Conservation (phyloP, 2,888 invertebrate genomes). For the Fissipunctia ypsillon region DNA sequence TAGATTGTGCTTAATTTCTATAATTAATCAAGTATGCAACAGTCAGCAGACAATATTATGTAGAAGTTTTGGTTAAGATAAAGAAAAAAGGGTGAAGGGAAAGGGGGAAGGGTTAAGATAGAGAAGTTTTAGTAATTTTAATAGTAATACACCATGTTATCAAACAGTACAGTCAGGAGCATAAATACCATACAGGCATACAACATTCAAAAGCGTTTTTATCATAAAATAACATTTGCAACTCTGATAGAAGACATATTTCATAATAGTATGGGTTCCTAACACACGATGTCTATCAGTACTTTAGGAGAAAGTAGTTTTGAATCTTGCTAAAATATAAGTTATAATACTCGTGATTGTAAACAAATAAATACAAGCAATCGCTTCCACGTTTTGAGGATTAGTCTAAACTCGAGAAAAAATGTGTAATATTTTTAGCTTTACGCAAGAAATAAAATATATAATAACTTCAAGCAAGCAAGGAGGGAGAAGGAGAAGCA, state of each 20-base stretch:
- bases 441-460: conserved; percentile 28
- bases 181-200: not conserved
- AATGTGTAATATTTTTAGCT: conserved; percentile 1
- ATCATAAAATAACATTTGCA: too few species aligned
- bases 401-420: not conserved
- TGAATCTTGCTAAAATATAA: not conserved
- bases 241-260: too few species aligned
- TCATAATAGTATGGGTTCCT: not conserved
- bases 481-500: too few species aligned
- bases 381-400: not conserved
- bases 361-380: not conserved
- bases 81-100: too few species aligned
- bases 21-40: too few species aligned
- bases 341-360: too few species aligned
- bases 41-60: too few species aligned
- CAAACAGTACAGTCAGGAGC: too few species aligned
- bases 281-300: not conserved
- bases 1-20: not conserved
- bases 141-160: too few species aligned
- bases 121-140: too few species aligned
- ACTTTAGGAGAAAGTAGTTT: not conserved
- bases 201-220: not conserved
- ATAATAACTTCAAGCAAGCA: conserved; percentile 7
- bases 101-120: too few species aligned
- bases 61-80: too few species aligned